A percentile compares a stretch with the other conserved stretches of the same genome.
These are phyloP conservation scores for Falco naumanni DNA, from an alignment of 2,797 vertebrate genomes.

Conservation along the genomic window DNA sequence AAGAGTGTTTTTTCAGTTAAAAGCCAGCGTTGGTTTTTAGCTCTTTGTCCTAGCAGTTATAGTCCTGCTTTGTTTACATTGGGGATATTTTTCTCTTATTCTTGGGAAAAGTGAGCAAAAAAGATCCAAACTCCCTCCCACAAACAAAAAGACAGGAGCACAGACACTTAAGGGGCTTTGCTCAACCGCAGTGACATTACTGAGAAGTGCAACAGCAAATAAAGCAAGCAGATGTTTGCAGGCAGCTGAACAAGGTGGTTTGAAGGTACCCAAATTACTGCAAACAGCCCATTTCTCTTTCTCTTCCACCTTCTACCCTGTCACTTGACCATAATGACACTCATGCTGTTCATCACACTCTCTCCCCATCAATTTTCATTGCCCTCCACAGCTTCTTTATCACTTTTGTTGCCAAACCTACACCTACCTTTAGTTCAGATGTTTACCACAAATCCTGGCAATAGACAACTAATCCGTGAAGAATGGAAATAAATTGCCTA, in stretches of 20 bases:
- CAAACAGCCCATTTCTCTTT: constrained; percentile 48
- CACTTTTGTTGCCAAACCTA: constrained; percentile 78
- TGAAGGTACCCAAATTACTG: constrained; percentile 53
- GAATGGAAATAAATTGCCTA: constrained; percentile 74
- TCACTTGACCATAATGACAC: constrained; percentile 69
- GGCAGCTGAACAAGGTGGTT: constrained; percentile 42
- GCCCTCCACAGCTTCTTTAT: constrained; percentile 77
- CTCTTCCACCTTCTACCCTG: constrained; percentile 56
- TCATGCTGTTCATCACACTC: constrained; percentile 73
- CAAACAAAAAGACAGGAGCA: neutral
- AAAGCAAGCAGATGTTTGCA: constrained; percentile 13
- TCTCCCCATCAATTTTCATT: constrained; percentile 79
- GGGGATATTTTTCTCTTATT: neutral
- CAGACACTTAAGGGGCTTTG: neutral
- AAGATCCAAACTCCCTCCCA: neutral
- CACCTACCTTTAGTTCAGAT: constrained; percentile 79
- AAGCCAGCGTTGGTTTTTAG: neutral
- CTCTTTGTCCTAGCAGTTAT: neutral
- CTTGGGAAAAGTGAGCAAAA: neutral
- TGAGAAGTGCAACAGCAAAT: constrained; percentile 30
- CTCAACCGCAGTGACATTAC: neutral
- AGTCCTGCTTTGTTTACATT: neutral
- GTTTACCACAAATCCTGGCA: constrained; percentile 76
- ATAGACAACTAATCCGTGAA: constrained; percentile 68
- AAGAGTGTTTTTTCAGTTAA: neutral